phyloP scores from a whole-genome alignment of 2,113 vertebrate genomes.

The Ornithorhynchus anatinus region DNA sequence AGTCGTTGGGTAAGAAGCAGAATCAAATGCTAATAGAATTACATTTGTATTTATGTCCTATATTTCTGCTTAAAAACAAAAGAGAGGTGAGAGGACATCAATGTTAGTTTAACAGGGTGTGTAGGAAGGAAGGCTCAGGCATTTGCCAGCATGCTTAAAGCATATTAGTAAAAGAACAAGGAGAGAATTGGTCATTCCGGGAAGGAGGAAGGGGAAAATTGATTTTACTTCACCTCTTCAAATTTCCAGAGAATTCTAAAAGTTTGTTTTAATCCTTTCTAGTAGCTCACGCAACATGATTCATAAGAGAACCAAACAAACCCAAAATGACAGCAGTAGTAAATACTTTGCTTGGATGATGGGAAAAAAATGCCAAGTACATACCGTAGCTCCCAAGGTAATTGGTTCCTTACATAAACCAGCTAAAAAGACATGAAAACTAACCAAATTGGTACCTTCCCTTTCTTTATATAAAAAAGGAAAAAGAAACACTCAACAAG shows the following conservation, averaged over 20 bases:
- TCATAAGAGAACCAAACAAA: too few relatives aligned
- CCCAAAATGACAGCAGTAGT: too few relatives aligned
- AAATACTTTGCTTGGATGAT: too few relatives aligned
- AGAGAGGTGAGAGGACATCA: slow-evolving; percentile 46
- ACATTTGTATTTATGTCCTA: slow-evolving; percentile 66
- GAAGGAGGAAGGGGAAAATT: background rate
- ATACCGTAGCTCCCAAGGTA: too few relatives aligned
- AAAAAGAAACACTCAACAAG: too few relatives aligned
- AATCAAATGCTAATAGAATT: slow-evolving; percentile 30
- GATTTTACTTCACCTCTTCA: slow-evolving; percentile 44
- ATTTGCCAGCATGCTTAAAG: slow-evolving; percentile 66
- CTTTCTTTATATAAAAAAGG: too few relatives aligned
- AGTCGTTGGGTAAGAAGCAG: slow-evolving; percentile 35
- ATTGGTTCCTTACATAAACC: too few relatives aligned
- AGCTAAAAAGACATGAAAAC: too few relatives aligned
- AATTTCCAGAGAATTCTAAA: slow-evolving; percentile 34
- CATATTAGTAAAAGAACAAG: slow-evolving; percentile 68
- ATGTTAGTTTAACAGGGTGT: slow-evolving; percentile 65
- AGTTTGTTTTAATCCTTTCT: too few relatives aligned
- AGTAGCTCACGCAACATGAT: too few relatives aligned
- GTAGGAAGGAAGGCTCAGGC: slow-evolving; percentile 41
- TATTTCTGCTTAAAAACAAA: slow-evolving; percentile 56
- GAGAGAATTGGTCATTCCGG: slow-evolving; percentile 28
- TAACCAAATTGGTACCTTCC: too few relatives aligned
- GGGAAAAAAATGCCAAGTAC: too few relatives aligned